Base-by-base conservation (phyloP, 1,140 invertebrate genomes). In the Wasmannia auropunctata region DNA sequence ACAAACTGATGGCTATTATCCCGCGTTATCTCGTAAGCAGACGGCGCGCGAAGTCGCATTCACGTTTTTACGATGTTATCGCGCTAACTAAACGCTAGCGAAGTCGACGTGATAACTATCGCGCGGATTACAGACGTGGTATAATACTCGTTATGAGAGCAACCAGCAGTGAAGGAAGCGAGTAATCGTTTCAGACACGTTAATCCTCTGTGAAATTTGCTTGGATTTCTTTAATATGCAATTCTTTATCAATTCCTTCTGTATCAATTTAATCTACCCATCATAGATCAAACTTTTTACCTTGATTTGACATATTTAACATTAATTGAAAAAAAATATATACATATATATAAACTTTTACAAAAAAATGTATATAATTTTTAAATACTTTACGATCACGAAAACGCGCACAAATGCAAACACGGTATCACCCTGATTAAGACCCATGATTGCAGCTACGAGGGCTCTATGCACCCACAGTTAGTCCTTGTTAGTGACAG, bases 401-500 rank as follows among this genome's bases (percentile, higher is more conserved):
- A 19, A 75, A 75, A 19, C 22, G 5, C 16, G 16, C 8, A 16
- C 6, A 22, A 19, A 56, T 22, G 19, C 28, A 25, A 54, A 69
- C 67, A 58, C 67, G 14, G 28, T 72, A 28, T 60, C 67, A 83
- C 67, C 28, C 67, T 60, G 67, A 70, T 56, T 10, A 19, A 65
- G 1, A 67, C 62, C 34, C 62, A 81, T 34, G 11, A 19, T 83
- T 58, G 67, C 40, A 83, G 40, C 28, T 83, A 74, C 28, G n/a
- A n/a, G 63, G 37, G 31, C 58, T 81, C 25, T 74, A 58, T 67
- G 56, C 37, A 43, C 54, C 31, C 19, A 69, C 87, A 93, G 90
- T 94, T 94, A 93, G 92, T 93, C 56, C 58, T 87, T 93, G 94
- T 95, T 95, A 94, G 90, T 94, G 86, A 62, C 81, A 92, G 91